These are phyloP conservation scores for Erythrocercus mccallii DNA, from an alignment of 2,113 vertebrate species.

Conservation along the genomic window DNA sequence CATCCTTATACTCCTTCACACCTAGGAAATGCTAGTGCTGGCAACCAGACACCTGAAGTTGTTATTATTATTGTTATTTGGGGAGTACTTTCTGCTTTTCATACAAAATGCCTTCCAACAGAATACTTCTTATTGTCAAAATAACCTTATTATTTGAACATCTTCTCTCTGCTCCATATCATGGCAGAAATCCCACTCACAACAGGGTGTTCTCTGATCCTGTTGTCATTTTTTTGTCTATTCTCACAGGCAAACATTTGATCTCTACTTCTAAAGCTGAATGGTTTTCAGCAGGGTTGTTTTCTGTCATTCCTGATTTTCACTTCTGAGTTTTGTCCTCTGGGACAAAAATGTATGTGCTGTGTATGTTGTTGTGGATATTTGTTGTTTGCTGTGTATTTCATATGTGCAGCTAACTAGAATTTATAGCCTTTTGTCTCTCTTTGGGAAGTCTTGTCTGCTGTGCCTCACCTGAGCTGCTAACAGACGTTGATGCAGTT, in stretches of 20 bases:
- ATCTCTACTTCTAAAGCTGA: neutral
- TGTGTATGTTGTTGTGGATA: neutral
- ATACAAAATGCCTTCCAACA: neutral
- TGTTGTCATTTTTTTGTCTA: neutral
- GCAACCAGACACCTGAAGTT: neutral
- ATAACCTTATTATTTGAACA: neutral
- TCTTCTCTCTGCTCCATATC: neutral
- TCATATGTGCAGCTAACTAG: neutral
- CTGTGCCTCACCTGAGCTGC: neutral
- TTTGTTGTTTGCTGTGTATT: neutral
- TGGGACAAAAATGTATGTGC: neutral
- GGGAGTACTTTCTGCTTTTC: neutral
- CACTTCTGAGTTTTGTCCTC: neutral
- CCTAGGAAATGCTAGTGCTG: neutral
- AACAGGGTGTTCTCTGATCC: neutral
- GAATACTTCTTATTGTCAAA: neutral
- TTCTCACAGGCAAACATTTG: neutral
- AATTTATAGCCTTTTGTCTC: neutral
- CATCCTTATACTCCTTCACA: neutral
- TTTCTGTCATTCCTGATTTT: neutral
- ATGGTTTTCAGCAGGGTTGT: neutral
- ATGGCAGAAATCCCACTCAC: neutral
- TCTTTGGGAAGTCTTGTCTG: neutral
- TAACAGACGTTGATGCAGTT: neutral
- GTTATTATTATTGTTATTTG: neutral